These are phyloP conservation scores for Danio choprae DNA, from an alignment of 2,797 vertebrate genomes.

Conservation along the genomic window DNA sequence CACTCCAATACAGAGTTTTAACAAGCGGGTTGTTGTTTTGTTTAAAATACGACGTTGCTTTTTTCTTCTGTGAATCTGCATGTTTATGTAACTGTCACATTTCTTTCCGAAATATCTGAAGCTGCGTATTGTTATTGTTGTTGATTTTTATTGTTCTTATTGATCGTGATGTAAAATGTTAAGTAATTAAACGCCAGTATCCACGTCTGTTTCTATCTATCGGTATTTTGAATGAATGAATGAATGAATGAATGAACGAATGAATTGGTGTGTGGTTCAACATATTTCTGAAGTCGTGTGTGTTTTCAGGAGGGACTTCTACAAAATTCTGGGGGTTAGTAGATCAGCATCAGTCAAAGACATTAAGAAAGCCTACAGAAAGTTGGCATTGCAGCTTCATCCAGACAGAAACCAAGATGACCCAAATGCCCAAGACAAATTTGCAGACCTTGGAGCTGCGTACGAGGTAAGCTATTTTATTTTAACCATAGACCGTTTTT, in stretches of 20 bases:
- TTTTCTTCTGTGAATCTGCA: neutral
- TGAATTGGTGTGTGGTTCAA: neutral
- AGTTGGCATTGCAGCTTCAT: conserved; percentile 94
- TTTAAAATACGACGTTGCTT: neutral
- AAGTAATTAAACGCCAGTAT: neutral
- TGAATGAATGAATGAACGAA: no score
- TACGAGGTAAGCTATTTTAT: conserved; percentile 85
- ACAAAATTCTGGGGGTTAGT: conserved; percentile 93
- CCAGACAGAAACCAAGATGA: conserved; percentile 97
- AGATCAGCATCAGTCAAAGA: conserved; percentile 91
- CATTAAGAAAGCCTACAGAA: conserved; percentile 98
- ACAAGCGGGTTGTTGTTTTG: neutral
- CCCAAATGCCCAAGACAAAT: conserved; percentile 93
- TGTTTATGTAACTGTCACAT: neutral
- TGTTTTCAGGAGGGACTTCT: conserved; percentile 89
- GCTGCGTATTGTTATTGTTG: neutral
- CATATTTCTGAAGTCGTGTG: neutral
- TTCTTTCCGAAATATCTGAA: neutral
- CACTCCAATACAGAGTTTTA: neutral
- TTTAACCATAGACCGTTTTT: no score
- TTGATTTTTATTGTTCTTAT: neutral
- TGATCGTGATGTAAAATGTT: neutral
- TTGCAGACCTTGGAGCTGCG: conserved; percentile 95
- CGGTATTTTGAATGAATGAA: neutral
- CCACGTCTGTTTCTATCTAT: neutral